phyloP scores from a whole-genome alignment of 2,797 vertebrate species.

The Gymnopithys bicolor region DNA sequence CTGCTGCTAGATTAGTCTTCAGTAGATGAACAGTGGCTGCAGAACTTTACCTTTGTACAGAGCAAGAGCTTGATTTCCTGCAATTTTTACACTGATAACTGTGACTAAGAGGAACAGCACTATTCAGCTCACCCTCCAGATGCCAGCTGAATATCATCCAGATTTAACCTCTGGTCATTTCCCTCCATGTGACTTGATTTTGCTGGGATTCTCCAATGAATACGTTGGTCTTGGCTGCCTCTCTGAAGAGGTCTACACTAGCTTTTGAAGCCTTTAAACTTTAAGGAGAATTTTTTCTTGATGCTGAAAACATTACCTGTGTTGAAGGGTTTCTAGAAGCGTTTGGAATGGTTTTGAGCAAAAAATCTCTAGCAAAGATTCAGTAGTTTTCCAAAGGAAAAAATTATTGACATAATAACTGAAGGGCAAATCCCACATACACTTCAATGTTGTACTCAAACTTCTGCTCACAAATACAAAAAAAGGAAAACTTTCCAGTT shows the following conservation, averaged over 20 bases:
- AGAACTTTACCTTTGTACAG: neutral
- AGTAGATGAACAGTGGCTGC: neutral
- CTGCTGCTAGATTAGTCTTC: neutral
- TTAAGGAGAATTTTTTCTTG: neutral
- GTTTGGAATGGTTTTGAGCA: neutral
- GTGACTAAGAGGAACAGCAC: neutral
- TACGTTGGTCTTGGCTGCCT: neutral
- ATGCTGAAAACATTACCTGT: neutral
- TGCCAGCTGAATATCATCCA: neutral
- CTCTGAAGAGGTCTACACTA: neutral
- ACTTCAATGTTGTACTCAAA: neutral
- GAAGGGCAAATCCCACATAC: neutral
- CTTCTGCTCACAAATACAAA: neutral
- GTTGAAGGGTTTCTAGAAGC: neutral
- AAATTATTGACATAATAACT: neutral
- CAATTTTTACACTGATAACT: neutral
- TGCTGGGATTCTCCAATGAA: neutral
- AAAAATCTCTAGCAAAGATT: neutral
- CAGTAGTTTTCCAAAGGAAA: neutral
- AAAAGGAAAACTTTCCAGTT: neutral
- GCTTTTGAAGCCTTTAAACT: neutral
- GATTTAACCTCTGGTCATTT: neutral
- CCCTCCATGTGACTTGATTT: neutral
- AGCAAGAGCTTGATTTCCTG: neutral
- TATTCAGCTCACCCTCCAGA: neutral